Percentiles rank a stretch among this genome's conserved stretches.
Evolutionary conservation across 2,888 invertebrate species (phyloP).

Genomic region (Lasioglossum pauxillum): DNA sequence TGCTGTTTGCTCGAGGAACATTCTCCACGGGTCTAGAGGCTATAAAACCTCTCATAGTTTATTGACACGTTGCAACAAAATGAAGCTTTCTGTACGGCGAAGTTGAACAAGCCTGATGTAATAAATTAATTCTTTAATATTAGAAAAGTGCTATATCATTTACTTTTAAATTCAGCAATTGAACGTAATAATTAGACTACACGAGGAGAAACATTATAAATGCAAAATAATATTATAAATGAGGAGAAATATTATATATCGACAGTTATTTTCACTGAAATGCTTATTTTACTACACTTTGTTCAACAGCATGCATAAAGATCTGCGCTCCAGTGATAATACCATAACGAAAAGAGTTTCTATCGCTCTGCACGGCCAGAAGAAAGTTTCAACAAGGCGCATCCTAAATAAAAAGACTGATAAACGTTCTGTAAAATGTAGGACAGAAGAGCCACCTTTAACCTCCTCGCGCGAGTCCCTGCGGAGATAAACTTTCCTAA

Average conservation of each 20-base stretch:
- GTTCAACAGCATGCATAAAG: not conserved
- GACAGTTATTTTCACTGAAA: not conserved
- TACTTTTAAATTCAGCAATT: no score
- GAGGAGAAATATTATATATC: not conserved
- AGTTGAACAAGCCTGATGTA: no score
- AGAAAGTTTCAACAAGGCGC: slow-evolving; percentile 1
- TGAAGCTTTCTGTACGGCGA: not conserved
- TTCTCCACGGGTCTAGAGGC: not conserved
- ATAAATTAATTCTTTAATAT: not conserved
- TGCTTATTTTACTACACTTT: not conserved
- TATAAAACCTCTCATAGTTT: not conserved
- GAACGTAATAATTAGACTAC: no score
- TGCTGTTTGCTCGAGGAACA: not conserved
- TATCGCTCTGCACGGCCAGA: not conserved
- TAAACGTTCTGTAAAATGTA: slow-evolving; percentile 22
- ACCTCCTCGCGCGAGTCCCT: not conserved
- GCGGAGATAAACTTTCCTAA: slow-evolving; percentile 14
- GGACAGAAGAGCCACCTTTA: slow-evolving; percentile 5
- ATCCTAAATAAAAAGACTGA: slow-evolving; percentile 14
- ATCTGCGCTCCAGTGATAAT: not conserved
- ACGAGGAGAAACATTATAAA: no score
- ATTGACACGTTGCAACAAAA: not conserved
- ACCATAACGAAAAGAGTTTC: not conserved
- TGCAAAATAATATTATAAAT: no score
- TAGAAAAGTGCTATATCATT: no score